These are phyloP conservation scores for Bungarus multicinctus DNA, from an alignment of 2,113 vertebrate species.

Conservation along the genomic window DNA sequence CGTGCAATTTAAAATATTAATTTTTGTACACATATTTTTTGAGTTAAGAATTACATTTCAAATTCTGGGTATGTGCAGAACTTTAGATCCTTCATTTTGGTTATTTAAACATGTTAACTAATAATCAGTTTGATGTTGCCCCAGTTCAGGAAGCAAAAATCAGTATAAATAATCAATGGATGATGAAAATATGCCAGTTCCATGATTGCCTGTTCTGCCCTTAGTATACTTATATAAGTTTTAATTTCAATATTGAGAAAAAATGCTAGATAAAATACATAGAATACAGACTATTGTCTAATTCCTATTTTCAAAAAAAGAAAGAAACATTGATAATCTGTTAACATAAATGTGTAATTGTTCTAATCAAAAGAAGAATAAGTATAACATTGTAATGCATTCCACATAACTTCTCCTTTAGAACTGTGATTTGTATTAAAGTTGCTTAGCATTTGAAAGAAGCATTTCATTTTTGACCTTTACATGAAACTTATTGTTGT, in stretches of 20 bases:
- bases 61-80: background rate
- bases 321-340: conserved; percentile 44
- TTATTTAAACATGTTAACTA: background rate
- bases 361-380: conserved; percentile 68
- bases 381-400: conserved; percentile 68
- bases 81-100: background rate
- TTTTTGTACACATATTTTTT: background rate
- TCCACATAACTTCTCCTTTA: conserved; percentile 63
- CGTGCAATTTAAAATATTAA: background rate
- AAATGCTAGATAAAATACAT: conserved; percentile 10
- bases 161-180: background rate
- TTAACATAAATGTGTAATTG: conserved; percentile 65
- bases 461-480: conserved; percentile 74
- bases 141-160: background rate
- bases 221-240: conserved; percentile 1
- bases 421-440: conserved; percentile 78
- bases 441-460: conserved; percentile 66
- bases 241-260: conserved; percentile 18
- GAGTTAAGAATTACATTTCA: background rate
- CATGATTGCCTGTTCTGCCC: background rate
- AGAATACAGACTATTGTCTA: conserved; percentile 22
- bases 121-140: background rate
- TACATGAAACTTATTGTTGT: conserved; percentile 56
- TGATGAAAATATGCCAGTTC: background rate
- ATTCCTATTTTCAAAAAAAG: conserved; percentile 19